Evolutionary conservation across 2,888 invertebrate genomes (phyloP), one percentile per base, ranked within the genome.

Genomic region (Megamerina dolium): DNA sequence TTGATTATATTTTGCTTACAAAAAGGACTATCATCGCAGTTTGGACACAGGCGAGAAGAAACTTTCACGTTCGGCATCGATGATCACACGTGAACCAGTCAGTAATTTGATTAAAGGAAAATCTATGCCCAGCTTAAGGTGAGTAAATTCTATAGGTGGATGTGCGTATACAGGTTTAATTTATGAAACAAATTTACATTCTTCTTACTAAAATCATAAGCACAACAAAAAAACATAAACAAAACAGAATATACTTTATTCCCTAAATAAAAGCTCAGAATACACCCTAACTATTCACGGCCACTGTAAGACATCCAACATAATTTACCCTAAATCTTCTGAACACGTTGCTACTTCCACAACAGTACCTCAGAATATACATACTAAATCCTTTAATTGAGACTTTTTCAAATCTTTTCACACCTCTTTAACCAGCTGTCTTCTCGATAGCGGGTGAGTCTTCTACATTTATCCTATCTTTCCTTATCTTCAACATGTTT

Each of bases 71-170:
- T 86, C 84, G 2, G 81, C 80, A 32, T 79, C 87, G 2, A 80
- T 80, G 38, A 77, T 80, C 41, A 80, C 82, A 34, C 82, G 82
- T 52, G 74, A 77, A 3, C 76, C 79, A 0, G 74, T 78, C 13
- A 78, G 80, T 40, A 89, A 87, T 70, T 76, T 93, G 38, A 85
- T 89, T 48, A 90, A 94, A 76, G 93, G 94, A 48, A 93, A 93
- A 74, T 94, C 93, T 76, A 92, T 95, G 92, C 94, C 94, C 3
- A 92, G 92, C 64, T 75, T 94, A 49, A 91, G 91, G 92, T 92
- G 74, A 74, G n/a, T 23, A 8, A 8, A 23, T 23, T 23, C 23
- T 23, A 23, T 23, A 23, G 6, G 10, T 23, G 10, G 6, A 23
- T 23, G 23, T 23, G 23, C 23, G 10, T 6, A 23, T 23, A 23